Evolutionary conservation across 1,140 invertebrate genomes (phyloP), one percentile per base, ranked within the genome.

Genomic region (Luehdorfia chinensis): DNA sequence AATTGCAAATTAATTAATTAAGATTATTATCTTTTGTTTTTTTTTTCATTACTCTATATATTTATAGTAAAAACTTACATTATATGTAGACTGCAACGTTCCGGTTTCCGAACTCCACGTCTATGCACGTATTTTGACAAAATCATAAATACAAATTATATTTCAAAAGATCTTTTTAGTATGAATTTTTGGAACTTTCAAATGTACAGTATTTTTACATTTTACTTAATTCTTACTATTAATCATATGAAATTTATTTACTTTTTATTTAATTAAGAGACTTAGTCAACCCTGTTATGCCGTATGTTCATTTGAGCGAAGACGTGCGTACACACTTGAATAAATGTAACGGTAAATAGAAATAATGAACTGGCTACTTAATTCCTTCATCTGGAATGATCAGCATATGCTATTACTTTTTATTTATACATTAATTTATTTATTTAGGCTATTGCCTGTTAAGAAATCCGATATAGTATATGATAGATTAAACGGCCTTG

Each of bases 401-500:
- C 59, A 66, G 65, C 66, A 62, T 66, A 39, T 58, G 60, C 66
- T 73, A 61, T 59, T 63, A 55, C 43, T 59, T 55, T 47, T 63
- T 67, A 12, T 31, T 65, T 69, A 61, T 70, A 65, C 61, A 12
- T 13, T 27, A 27, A 39, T 18, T 75, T 64, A 74, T 66, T 77
- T 77, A 72, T 66, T 52, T 70, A 64, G 78, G 75, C 77, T 85
- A 73, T 84, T 84, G 81, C 75, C 81, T 61, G 37, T 60, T 69
- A 69, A 66, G 60, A 59, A 68, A 75, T 68, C 55, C 56, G 56
- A 74, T 77, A 59, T 66, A 68, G n/a, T 59, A 76, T 85, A 79
- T 84, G 81, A 85, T 85, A 85, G 63, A 65, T 58, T 65, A 62
- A 66, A 74, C 71, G 76, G 73, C 73, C 77, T 83, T 76, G 65